Evolutionary conservation across 2,888 invertebrate genomes (phyloP).

Genomic region (Dynastes maya): DNA sequence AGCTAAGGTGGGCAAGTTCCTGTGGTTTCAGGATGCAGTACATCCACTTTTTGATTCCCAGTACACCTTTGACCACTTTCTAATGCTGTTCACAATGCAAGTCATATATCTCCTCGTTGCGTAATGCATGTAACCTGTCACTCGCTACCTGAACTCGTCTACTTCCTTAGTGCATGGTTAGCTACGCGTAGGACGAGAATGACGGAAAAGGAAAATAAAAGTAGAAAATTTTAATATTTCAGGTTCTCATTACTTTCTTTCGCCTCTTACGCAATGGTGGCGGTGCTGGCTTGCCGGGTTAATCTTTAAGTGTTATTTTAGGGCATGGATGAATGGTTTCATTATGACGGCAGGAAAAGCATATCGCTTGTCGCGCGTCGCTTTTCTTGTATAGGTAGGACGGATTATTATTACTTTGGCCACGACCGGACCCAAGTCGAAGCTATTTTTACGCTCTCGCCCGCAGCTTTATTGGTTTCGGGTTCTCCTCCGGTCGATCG

Average conservation of each 20-base stretch:
- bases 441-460: not conserved
- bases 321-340: not conserved
- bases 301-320: not conserved
- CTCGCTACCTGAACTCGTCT: not conserved
- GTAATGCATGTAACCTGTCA: too few species aligned
- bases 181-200: not conserved
- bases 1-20: too few species aligned
- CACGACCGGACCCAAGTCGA: too few species aligned
- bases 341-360: not conserved
- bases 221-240: slow-evolving; percentile 25
- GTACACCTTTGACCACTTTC: too few species aligned
- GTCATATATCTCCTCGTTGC: too few species aligned
- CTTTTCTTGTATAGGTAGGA: too few species aligned
- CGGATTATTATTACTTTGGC: too few species aligned
- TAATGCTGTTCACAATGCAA: too few species aligned
- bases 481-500: not conserved
- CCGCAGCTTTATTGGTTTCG: not conserved
- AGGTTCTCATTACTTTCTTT: slow-evolving; percentile 10
- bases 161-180: not conserved
- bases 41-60: too few species aligned
- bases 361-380: too few species aligned
- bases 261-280: not conserved
- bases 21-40: too few species aligned
- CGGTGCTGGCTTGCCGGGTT: not conserved
- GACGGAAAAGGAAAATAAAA: not conserved